Percentiles rank a stretch among this genome's conserved stretches.
phyloP scores from a whole-genome alignment of 2,888 invertebrate genomes.

The Ceraclea dissimilis region DNA sequence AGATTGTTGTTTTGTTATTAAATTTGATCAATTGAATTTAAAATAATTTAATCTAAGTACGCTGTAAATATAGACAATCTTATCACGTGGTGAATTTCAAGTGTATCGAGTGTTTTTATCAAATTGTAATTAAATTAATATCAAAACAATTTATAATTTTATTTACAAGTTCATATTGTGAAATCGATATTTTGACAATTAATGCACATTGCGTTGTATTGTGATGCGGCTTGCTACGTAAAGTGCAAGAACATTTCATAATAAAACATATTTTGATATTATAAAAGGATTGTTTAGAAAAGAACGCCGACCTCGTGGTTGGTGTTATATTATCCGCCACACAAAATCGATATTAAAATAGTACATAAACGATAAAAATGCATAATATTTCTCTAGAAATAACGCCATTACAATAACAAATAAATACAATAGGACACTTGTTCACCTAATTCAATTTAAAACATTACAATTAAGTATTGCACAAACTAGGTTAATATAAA shows the following conservation, averaged over 20 bases:
- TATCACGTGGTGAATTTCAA: no score
- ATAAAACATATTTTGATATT: not conserved
- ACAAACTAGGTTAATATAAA: no score
- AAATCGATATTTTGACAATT: slow-evolving; percentile 18
- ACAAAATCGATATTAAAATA: slow-evolving; percentile 12
- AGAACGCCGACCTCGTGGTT: slow-evolving; percentile 4
- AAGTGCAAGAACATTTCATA: not conserved
- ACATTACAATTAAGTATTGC: not conserved
- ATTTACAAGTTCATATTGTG: not conserved
- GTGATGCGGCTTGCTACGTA: slow-evolving; percentile 1
- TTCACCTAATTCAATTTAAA: not conserved
- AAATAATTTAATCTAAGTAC: not conserved
- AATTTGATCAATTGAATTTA: not conserved
- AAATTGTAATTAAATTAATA: not conserved
- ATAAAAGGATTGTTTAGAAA: not conserved
- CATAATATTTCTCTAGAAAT: slow-evolving; percentile 8
- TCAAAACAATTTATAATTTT: not conserved
- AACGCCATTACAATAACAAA: not conserved
- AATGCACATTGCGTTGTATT: slow-evolving; percentile 14
- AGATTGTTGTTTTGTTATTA: not conserved
- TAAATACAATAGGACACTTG: not conserved
- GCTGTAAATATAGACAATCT: no score
- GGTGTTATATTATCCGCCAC: not conserved
- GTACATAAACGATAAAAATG: slow-evolving; percentile 18
- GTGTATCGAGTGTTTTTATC: not conserved